phyloP scores from a whole-genome alignment of 2,888 invertebrate species.

The Stenolophus ochropezus region DNA sequence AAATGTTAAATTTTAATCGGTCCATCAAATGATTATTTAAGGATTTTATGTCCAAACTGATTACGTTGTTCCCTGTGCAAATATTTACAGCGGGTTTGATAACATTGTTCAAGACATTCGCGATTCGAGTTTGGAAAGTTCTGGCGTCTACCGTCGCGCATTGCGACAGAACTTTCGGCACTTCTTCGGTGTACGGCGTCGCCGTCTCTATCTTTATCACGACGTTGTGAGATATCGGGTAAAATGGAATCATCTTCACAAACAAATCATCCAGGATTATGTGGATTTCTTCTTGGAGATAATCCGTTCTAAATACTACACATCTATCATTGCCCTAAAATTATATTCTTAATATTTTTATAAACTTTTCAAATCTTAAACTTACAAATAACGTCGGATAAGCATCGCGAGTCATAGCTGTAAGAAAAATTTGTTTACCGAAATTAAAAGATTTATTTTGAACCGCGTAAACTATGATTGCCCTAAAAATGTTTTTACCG shows the following conservation, averaged over 20 bases:
- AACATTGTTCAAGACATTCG: slow-evolving; percentile 53
- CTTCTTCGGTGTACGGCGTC: background rate
- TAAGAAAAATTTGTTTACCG: background rate
- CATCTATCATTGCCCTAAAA: slow-evolving; percentile 62
- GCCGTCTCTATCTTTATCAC: background rate
- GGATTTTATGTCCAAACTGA: background rate
- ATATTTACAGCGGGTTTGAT: slow-evolving; percentile 26
- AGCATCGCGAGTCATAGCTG: slow-evolving; percentile 15
- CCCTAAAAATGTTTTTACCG: slow-evolving; percentile 28
- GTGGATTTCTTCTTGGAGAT: slow-evolving; percentile 61
- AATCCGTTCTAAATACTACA: slow-evolving; percentile 42
- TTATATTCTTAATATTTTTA: background rate
- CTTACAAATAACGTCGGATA: slow-evolving; percentile 51
- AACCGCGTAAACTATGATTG: slow-evolving; percentile 5
- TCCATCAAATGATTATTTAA: background rate
- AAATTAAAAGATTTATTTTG: background rate
- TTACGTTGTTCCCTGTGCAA: background rate
- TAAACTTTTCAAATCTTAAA: background rate
- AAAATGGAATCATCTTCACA: slow-evolving; percentile 56
- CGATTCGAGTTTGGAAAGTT: slow-evolving; percentile 58
- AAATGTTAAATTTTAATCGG: too few relatives aligned
- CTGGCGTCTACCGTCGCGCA: slow-evolving; percentile 5
- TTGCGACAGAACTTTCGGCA: slow-evolving; percentile 22
- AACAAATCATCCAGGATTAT: slow-evolving; percentile 61
- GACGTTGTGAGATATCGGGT: slow-evolving; percentile 35